Conservation (phyloP, 2,113 vertebrate species). For the Erinaceus europaeus region DNA sequence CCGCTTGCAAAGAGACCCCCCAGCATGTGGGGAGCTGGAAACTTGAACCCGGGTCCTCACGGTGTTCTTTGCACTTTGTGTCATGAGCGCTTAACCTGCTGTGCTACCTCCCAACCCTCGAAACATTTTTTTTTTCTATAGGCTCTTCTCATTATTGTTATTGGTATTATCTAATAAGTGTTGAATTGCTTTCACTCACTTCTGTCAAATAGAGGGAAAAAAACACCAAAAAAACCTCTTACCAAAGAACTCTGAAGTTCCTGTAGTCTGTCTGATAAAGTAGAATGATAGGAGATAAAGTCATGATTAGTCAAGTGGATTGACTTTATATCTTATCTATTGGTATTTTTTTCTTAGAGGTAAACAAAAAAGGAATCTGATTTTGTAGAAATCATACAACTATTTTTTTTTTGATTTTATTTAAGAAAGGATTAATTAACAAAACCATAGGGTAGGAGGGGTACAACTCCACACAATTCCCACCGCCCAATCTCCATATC, state of each 20-base stretch:
- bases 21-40: too few relatives aligned
- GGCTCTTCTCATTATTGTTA: not conserved
- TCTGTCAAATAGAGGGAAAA: not conserved
- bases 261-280: not conserved
- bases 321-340: not conserved
- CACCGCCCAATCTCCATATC: too few relatives aligned
- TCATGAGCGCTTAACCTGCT: too few relatives aligned
- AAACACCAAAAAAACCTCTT: not conserved
- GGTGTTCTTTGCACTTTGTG: too few relatives aligned
- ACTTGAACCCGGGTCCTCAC: too few relatives aligned
- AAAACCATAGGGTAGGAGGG: too few relatives aligned
- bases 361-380: not conserved
- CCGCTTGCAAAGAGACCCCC: too few relatives aligned
- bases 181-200: not conserved
- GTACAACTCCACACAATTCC: too few relatives aligned
- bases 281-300: not conserved
- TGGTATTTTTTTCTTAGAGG: not conserved
- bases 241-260: not conserved
- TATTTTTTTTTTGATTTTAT: too few relatives aligned
- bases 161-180: not conserved
- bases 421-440: too few relatives aligned
- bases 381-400: not conserved
- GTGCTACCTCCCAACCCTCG: too few relatives aligned
- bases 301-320: not conserved
- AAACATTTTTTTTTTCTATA: too few relatives aligned